These are phyloP conservation scores for Eucera pruinosa DNA, from an alignment of 2,888 invertebrate species.

Conservation along the genomic window DNA sequence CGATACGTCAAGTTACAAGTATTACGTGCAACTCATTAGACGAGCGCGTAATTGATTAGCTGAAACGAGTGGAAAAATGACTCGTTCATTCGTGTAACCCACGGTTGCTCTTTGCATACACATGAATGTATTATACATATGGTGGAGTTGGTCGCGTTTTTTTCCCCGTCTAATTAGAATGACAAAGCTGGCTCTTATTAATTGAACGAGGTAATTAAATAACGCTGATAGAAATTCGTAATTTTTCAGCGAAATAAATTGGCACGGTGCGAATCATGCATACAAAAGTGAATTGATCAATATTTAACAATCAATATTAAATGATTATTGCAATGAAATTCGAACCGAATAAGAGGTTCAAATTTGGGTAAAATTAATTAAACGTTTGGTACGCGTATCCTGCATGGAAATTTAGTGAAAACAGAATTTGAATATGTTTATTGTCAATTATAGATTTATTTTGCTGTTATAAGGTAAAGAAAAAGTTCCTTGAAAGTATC, in stretches of 20 bases:
- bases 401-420: too few relatives aligned
- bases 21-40: not conserved
- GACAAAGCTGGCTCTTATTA: not conserved
- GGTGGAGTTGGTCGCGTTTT: not conserved
- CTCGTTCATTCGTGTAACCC: too few relatives aligned
- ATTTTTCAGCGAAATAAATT: conserved; percentile 16
- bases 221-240: not conserved
- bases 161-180: conserved; percentile 3
- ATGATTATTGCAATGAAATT: not conserved
- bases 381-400: too few relatives aligned
- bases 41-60: not conserved
- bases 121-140: too few relatives aligned
- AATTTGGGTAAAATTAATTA: not conserved
- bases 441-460: too few relatives aligned
- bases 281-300: not conserved
- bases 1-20: not conserved
- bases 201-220: conserved; percentile 13
- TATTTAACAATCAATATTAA: not conserved
- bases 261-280: not conserved
- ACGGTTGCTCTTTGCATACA: too few relatives aligned
- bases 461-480: too few relatives aligned
- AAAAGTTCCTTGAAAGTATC: too few relatives aligned
- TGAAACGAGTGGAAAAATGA: not conserved
- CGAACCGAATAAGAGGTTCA: not conserved
- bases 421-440: too few relatives aligned